Base-by-base conservation (phyloP, 2,888 invertebrate species). In the Belgica antarctica region DNA sequence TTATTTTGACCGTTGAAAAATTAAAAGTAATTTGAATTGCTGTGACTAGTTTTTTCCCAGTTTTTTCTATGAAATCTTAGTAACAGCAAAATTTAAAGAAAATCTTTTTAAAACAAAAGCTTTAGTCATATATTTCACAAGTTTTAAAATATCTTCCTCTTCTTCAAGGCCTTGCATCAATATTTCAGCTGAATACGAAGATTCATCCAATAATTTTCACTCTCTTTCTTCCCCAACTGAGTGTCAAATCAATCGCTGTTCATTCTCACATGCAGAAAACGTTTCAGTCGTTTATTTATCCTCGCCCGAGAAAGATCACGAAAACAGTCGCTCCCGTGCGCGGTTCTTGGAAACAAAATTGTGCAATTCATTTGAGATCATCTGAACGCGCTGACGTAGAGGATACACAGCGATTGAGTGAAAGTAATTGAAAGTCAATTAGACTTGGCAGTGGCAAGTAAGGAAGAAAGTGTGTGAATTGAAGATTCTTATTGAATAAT, bases 401-500 rank as follows among this genome's bases (percentile, higher is more conserved):
- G 41, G 41, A 41, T 41, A 41, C 34, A 41, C 7, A 41, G 41
- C 15, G 4, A 41, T 41, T 41, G 15, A 7, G 41, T 12, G 41
- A 41, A 41, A 41, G 4, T 41, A n/a, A 12, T 41, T 41, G 41
- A 41, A 17, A 12, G 52, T 52, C n/a, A 22, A 52, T 52, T 19
- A 22, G 8, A 22, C 2, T 22, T 12, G n/a, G 19, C 17, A 52
- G 52, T 52, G 52, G 12, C 17, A 52, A 19, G n/a, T 52, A 7
- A 17, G 17, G 52, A 52, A 31, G 5, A 12, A 31, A 31, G 12
- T 8, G 5, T 31, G 7, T 31, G 12, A 52, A 19, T 8, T 52
- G 22, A 52, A 52, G 52, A 52, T 19, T 52, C 52, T 22, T 61
- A 28, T 70, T 70, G 70, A 27, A 61, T 70, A 70, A 70, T 70